Percentiles rank a stretch among this genome's conserved stretches.
Conservation (phyloP, 2,888 invertebrate species). For the Drosophila sordidapex region DNA sequence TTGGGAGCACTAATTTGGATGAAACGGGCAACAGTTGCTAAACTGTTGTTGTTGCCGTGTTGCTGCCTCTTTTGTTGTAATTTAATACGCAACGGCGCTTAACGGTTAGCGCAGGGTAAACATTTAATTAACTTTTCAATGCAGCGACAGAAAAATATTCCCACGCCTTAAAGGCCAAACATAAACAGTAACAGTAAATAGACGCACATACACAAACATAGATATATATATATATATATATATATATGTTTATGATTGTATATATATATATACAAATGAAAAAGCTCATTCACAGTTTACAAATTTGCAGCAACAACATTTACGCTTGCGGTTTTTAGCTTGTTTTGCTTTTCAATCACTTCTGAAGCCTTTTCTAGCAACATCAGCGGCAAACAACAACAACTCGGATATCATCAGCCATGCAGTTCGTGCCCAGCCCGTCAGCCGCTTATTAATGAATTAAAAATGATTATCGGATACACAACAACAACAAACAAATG, state of each 20-base stretch:
- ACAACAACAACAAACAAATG: constrained; percentile 59
- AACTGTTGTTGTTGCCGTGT: constrained; percentile 10
- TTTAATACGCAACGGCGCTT: constrained; percentile 64
- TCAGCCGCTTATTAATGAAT: constrained; percentile 72
- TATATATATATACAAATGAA: constrained; percentile 1
- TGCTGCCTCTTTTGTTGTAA: constrained; percentile 44
- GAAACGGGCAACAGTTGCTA: constrained; percentile 64
- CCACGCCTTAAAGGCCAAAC: constrained; percentile 62
- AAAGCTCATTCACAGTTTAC: constrained; percentile 64
- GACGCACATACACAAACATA: constrained; percentile 4
- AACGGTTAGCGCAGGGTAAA: constrained; percentile 64
- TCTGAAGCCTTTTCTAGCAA: constrained; percentile 30
- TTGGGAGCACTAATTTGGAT: constrained; percentile 57
- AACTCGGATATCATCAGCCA: constrained; percentile 48
- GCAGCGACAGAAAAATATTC: constrained; percentile 59
- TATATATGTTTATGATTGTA: neutral
- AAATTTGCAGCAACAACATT: constrained; percentile 31
- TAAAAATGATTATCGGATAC: constrained; percentile 70
- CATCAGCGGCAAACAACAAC: constrained; percentile 8
- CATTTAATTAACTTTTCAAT: constrained; percentile 69
- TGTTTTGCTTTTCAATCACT: constrained; percentile 70
- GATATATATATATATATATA: neutral
- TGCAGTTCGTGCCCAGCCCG: constrained; percentile 45
- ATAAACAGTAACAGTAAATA: constrained; percentile 39
- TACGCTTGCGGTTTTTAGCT: constrained; percentile 60